Base-by-base conservation (phyloP, 2,113 vertebrate genomes). In the Sturnira hondurensis region DNA sequence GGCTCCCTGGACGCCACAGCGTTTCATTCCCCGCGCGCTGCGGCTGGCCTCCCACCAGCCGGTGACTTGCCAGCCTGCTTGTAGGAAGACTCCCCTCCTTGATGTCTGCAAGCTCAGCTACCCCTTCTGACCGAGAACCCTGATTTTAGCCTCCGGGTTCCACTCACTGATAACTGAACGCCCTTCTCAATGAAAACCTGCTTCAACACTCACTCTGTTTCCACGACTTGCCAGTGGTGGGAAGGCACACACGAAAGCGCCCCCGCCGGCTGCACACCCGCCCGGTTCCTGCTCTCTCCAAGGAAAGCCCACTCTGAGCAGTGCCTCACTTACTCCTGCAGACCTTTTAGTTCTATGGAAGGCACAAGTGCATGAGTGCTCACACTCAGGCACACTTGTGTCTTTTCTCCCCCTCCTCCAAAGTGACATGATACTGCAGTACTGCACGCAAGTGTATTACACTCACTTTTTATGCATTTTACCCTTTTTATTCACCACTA, bases 291-390 rank as follows among this genome's bases (percentile, higher is more conserved):
- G 17, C 28, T 73, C 43, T 54, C 43, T 58, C 41, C 28, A 33
- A 43, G 47, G 54, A 38, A 73, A 86, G 56, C 4, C 26, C 11
- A 28, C 73, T 24, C 33, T 5, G 1, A 36, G 82, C n/a, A 3
- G 43, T 10, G 3, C 41, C 76, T 15, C 31, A 33, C n/a, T 36
- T 24, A 47, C 9, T 76, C 7, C 61, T 5, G 47, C 2, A 77
- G 43, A 12, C 17, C 3, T 83, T 1, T 38, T 3, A 47, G 54
- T 12, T 45, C n/a, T 16, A 6, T 0, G 61, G 77, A 70, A 43
- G 70, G 50, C 33, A 28, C 36, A 6, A 5, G 7, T 7, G 43
- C 1, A 0, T 0, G 5, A 1, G 5, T 2, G 3, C 9, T 45
- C 15, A 33, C 26, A 12, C 8, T 6, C 33, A 47, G 36, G 24